These are phyloP conservation scores for Festucalex cinctus DNA, from an alignment of 2,113 vertebrate species.

Conservation along the genomic window DNA sequence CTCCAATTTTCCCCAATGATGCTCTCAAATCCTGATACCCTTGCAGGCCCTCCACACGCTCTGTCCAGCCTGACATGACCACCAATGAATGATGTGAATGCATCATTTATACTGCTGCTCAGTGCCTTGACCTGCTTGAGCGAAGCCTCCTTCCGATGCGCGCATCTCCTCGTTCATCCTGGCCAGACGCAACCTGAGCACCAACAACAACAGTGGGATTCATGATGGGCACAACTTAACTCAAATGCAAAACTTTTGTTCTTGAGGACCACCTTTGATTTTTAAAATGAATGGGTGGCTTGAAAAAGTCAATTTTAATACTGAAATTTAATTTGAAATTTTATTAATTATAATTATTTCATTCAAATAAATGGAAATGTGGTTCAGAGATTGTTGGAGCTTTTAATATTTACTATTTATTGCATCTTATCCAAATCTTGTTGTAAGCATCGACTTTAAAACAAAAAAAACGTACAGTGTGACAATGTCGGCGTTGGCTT, in stretches of 20 bases:
- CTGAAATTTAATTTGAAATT: too few relatives aligned
- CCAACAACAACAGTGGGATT: not conserved
- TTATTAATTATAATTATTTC: not conserved
- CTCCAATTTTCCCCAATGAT: too few relatives aligned
- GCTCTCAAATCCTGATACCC: not conserved
- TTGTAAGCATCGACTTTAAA: not conserved
- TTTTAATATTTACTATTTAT: not conserved
- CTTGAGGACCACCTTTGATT: not conserved
- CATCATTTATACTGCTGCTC: conserved; percentile 95
- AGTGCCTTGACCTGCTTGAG: conserved; percentile 89
- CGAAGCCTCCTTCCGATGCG: conserved; percentile 87
- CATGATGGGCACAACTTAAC: not conserved
- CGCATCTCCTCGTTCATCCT: conserved; percentile 98
- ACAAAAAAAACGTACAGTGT: conserved; percentile 80
- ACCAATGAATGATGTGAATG: conserved; percentile 92
- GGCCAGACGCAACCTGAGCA: conserved; percentile 86
- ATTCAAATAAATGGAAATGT: not conserved
- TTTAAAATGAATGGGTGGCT: too few relatives aligned
- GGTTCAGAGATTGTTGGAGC: not conserved
- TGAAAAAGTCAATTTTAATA: too few relatives aligned
- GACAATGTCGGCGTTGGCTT: conserved; percentile 95
- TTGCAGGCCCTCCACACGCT: not conserved
- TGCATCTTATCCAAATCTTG: not conserved
- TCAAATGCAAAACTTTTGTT: not conserved
- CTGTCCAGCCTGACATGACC: not conserved